Conservation (phyloP, 2,888 invertebrate genomes). For the Synergus gifuensis region DNA sequence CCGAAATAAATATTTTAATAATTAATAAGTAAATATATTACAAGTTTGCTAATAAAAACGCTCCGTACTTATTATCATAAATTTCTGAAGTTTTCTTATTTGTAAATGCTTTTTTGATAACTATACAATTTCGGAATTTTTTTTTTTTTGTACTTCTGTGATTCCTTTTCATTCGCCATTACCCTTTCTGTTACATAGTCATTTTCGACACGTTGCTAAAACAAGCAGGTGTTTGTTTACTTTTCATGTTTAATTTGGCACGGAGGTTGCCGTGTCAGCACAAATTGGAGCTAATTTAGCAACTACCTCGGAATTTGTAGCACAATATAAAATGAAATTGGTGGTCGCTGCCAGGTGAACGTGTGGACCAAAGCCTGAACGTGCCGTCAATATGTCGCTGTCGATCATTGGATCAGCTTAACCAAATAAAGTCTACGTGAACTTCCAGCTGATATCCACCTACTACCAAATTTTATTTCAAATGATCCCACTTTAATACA, state of each 20-base stretch:
- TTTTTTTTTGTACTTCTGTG: too few relatives aligned
- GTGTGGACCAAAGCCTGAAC: constrained; percentile 51
- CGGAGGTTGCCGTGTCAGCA: constrained; percentile 49
- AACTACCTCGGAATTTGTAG: constrained; percentile 58
- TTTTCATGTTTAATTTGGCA: constrained; percentile 57
- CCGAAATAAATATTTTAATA: too few relatives aligned
- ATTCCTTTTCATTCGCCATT: too few relatives aligned
- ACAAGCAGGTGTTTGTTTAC: constrained; percentile 45
- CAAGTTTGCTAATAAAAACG: too few relatives aligned
- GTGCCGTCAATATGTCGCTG: constrained; percentile 53
- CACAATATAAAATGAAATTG: constrained; percentile 66
- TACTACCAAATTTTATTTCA: constrained; percentile 2
- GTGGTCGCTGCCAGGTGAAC: constrained; percentile 55
- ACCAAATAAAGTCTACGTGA: constrained; percentile 63
- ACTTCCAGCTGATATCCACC: not conserved
- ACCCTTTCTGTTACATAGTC: not conserved
- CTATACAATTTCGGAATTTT: too few relatives aligned
- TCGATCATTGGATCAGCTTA: constrained; percentile 63
- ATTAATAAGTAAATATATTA: too few relatives aligned
- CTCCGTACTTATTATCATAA: too few relatives aligned
- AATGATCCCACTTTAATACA: not conserved
- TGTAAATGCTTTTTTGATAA: too few relatives aligned
- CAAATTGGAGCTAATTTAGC: constrained; percentile 64
- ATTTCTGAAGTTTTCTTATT: too few relatives aligned
- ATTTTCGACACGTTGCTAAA: constrained; percentile 12